These are phyloP conservation scores for Mesochorus sp. DNA, from an alignment of 2,888 invertebrate species.

Conservation along the genomic window DNA sequence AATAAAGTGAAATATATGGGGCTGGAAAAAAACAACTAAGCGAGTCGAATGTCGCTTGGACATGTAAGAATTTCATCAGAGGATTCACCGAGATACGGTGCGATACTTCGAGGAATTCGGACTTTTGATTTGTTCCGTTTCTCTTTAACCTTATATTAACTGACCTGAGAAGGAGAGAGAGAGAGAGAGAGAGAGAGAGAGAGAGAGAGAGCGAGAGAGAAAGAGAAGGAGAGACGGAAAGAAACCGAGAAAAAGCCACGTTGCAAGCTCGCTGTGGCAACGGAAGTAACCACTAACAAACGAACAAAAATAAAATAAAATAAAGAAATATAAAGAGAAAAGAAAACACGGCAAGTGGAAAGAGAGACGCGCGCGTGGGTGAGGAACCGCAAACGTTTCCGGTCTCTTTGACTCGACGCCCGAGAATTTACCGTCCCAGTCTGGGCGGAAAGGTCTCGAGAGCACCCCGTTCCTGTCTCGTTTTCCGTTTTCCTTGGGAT, in stretches of 20 bases:
- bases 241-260: neutral
- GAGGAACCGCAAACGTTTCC: conserved; percentile 61
- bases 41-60: neutral
- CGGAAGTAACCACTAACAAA: conserved; percentile 46
- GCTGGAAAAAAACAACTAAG: neutral
- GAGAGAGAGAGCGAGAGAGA: neutral
- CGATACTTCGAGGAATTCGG: conserved; percentile 8
- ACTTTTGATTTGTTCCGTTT: conserved; percentile 20
- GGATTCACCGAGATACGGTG: neutral
- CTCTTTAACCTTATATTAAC: neutral
- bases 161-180: conserved; percentile 1
- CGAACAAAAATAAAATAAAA: conserved; percentile 2
- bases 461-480: conserved; percentile 34
- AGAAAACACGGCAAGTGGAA: conserved; percentile 47
- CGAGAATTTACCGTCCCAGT: conserved; percentile 61
- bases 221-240: neutral
- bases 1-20: neutral
- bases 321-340: conserved; percentile 16
- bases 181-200: neutral
- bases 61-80: neutral
- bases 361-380: conserved; percentile 46
- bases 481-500: conserved; percentile 31
- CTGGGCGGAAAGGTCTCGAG: conserved; percentile 41
- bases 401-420: conserved; percentile 60
- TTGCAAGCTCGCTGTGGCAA: conserved; percentile 32